These are phyloP conservation scores for Pelvicachromis taeniatus DNA, from an alignment of 2,113 vertebrate genomes.

Conservation along the genomic window DNA sequence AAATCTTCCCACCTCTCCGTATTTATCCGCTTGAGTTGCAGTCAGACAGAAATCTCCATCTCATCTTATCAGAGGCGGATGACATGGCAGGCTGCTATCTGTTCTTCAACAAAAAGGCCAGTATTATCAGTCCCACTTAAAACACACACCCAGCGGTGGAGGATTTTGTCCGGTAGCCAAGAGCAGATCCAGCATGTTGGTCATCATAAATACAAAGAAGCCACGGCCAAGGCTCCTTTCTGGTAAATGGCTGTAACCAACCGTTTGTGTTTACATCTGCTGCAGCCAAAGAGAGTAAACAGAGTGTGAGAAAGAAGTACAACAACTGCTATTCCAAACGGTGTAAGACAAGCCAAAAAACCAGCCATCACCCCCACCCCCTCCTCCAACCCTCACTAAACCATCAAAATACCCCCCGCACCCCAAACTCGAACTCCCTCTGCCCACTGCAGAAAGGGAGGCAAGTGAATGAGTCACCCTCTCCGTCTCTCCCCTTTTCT, in stretches of 20 bases:
- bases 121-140: background rate
- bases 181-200: slow-evolving; percentile 20
- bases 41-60: background rate
- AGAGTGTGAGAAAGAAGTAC: slow-evolving; percentile 51
- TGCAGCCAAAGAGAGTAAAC: slow-evolving; percentile 59
- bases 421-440: slow-evolving; percentile 14
- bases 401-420: background rate
- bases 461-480: slow-evolving; percentile 65
- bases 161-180: slow-evolving; percentile 14
- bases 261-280: slow-evolving; percentile 59
- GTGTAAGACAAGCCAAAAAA: slow-evolving; percentile 16
- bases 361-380: background rate
- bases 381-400: background rate
- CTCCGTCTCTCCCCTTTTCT: slow-evolving; percentile 2
- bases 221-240: slow-evolving; percentile 18
- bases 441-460: slow-evolving; percentile 47
- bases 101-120: background rate
- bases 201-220: slow-evolving; percentile 40
- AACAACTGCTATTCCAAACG: slow-evolving; percentile 28
- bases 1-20: background rate
- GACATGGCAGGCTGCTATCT: background rate
- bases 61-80: background rate
- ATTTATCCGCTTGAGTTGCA: background rate
- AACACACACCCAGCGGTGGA: background rate
- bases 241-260: slow-evolving; percentile 47